Evolutionary conservation across 1,140 invertebrate genomes (phyloP), one percentile per base, ranked within the genome.

Genomic region (Aphidius gifuensis): DNA sequence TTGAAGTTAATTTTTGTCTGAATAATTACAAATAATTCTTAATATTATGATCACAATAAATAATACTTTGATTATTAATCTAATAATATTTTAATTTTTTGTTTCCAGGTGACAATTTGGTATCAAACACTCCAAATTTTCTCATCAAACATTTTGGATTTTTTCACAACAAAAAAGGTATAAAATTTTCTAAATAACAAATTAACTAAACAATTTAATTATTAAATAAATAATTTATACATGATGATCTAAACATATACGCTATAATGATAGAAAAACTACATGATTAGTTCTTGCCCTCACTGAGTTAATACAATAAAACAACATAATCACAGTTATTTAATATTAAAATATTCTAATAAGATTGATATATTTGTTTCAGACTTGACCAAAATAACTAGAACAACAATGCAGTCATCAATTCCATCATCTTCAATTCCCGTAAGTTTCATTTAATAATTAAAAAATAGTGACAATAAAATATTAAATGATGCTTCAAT

Each of bases 241-340:
- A 68, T 74, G 71, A 73, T 72, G 68, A 68, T 70, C 48, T 9
- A 5, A 59, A 63, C 42, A 49, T 69, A 69, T 74, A 74, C 73
- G 73, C 73, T 74, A 74, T 66, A 55, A 71, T 69, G 69, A 73
- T 32, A 61, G 60, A 53, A n/a, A 1, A 61, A 54, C 45, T 16
- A 32, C 23, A 57, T 71, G 69, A 73, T 64, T 67, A 21, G 6
- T n/a, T 53, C 70, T 74, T 74, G 73, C 73, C 73, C 71, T 74
- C 73, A 64, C 73, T 74, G 73, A 72, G 59, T 43, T 54, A 43
- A 42, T 32, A 9, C 40, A 43, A 48, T 9, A 46, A 42, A 59
- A 48, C 23, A 43, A 40, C 6, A 40, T 9, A 47, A 47, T 32
- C 2, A 1, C 4, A 32, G 4, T 32, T 32, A 32, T 32, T 0